Evolutionary conservation across 2,113 vertebrate genomes (phyloP), one percentile per base, ranked within the genome.

Genomic region (Periophthalmodon schlosseri): DNA sequence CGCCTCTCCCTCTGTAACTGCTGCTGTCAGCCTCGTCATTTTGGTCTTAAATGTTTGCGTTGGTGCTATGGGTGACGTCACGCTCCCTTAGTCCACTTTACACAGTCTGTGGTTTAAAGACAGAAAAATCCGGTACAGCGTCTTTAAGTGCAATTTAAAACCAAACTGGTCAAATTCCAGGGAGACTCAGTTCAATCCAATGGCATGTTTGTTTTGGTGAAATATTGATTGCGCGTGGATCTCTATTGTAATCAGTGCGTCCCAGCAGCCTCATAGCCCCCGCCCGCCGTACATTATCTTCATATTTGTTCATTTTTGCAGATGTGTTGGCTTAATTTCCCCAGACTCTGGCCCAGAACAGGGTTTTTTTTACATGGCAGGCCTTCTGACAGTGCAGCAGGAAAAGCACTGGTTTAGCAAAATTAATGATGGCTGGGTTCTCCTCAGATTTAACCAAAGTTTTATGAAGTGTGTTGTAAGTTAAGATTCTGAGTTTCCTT

Each of bases 221-320:
- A 65, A 65, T 65, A 39, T 65, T 65, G 63, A 65, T 44, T 36
- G 34, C 5, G 34, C 2, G 20, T 39, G 63, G 33, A 65, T 65
- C 63, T 65, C 63, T 2, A 44, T 65, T 68, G 66, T 68, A 49
- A 24, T 23, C n/a, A 13, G 13, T 28, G 13, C 49, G 46, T 68
- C 66, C 66, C 39, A 10, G 66, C 66, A 49, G 66, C 24, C 66
- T 68, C n/a, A 46, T 49, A 68, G 39, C n/a, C 39, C 12, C n/a
- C 23, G 66, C n/a, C n/a, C 49, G 66, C 44, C 11, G 14, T 68
- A 49, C 46, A 68, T 68, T 47, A 68, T 46, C 36, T 68, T 68
- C 39, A 68, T 46, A 68, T 68, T 68, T 68, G 66, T 49, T 68
- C 66, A 68, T 68, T 68, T 68, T 68, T 68, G 66, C 66, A 68